Base-by-base conservation (phyloP, 2,113 vertebrate genomes). In the Dermatemys mawii region DNA sequence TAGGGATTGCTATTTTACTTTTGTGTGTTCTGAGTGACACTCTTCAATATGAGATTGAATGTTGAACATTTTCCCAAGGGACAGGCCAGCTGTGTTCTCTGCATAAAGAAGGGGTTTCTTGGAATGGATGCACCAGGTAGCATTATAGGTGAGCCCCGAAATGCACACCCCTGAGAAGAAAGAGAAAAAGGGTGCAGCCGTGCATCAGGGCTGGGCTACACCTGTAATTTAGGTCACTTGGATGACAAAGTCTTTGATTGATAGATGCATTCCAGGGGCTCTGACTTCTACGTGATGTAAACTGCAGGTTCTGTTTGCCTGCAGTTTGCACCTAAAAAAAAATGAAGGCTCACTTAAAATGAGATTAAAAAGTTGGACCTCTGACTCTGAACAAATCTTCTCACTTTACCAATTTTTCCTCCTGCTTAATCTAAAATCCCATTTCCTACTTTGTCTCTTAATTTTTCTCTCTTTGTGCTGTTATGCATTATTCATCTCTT, bases 401-500 rank as follows among this genome's bases (percentile, higher is more conserved):
- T 85, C 80, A 49, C 76, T 94, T 86, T 93, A 90, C 17, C 41
- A 81, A 0, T 75, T 90, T 49, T 35, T 75, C 7, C 19, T 86
- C 38, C 53, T 48, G 3, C 46, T 79, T 60, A 49, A 87, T 29
- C 9, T 76, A 76, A n/a, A 81, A 86, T 83, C 6, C 82, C 2
- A 48, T 89, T 76, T 90, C 51, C 63, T 81, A 26, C 51, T 86
- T 86, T 85, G 49, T 54, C 55, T 90, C 70, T 79, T 91, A 90
- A 84, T 92, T 92, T 67, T 4, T 7, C 13, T 83, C 60, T 80
- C 76, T 84, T 63, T 80, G 70, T 84, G 50, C 86, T 90, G 80
- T 53, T 86, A 75, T 91, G 49, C 48, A 93, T 88, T 92, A 94
- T 94, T 88, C 79, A 95, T 73, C 67, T 49, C 70, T 41, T 35